Percentiles rank a stretch among this genome's conserved stretches.
These are phyloP conservation scores for Cabera pusaria DNA, from an alignment of 2,888 invertebrate species.

Conservation along the genomic window DNA sequence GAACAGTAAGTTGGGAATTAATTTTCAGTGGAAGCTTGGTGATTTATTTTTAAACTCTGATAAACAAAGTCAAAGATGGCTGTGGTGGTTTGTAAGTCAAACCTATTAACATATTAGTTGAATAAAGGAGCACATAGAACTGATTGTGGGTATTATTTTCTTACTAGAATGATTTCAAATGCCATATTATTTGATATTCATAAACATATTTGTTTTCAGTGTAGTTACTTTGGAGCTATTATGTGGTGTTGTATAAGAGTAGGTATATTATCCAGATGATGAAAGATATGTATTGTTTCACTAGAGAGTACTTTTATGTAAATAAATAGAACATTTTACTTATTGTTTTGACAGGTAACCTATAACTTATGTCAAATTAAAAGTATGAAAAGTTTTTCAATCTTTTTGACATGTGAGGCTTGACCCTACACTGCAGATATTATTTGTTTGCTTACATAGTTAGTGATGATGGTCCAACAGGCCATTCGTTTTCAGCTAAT, in stretches of 20 bases:
- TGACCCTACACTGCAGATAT: too few species aligned
- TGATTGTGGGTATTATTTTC: conserved; percentile 30
- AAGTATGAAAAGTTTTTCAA: too few species aligned
- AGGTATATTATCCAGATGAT: not conserved
- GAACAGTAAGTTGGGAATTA: conserved; percentile 88
- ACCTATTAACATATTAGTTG: conserved; percentile 35
- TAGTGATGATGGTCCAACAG: too few species aligned
- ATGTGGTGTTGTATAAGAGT: conserved; percentile 2
- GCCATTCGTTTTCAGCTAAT: too few species aligned
- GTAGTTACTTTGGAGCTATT: conserved; percentile 1
- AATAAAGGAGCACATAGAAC: conserved; percentile 24
- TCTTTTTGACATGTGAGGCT: too few species aligned
- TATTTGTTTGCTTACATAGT: not conserved
- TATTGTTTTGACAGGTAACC: conserved; percentile 61
- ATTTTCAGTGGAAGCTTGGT: conserved; percentile 44
- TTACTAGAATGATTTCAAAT: conserved; percentile 26
- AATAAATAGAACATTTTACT: conserved; percentile 20
- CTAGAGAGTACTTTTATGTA: conserved; percentile 7
- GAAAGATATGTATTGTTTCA: too few species aligned
- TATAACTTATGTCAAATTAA: conserved; percentile 50
- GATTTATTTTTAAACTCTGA: conserved; percentile 70
- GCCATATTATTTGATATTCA: conserved; percentile 5
- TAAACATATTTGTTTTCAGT: conserved; percentile 1
- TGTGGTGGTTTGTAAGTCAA: conserved; percentile 51
- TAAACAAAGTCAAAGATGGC: conserved; percentile 71